Evolutionary conservation across 2,888 invertebrate genomes (phyloP), one percentile per base, ranked within the genome.

Genomic region (Tupiocoris notatus): DNA sequence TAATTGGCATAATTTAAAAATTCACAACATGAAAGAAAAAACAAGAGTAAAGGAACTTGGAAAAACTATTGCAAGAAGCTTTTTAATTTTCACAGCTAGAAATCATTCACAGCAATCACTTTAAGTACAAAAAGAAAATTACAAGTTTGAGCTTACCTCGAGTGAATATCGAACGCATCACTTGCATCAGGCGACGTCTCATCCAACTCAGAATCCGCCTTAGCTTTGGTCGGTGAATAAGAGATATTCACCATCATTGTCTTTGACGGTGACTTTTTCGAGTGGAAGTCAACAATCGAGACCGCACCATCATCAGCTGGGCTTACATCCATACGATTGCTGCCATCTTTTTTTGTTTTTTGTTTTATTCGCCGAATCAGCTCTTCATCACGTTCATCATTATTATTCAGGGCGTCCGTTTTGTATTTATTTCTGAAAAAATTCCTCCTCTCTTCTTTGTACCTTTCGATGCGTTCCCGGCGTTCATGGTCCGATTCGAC

Each of bases 401-500:
- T 82, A 71, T 84, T 83, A 62, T 82, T 81, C 78, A 84, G 83
- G 78, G 83, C 83, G 77, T 84, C 84, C 6, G 92, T 91, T 79
- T 92, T 91, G 83, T 94, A 94, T 83, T 94, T 94, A 82, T 95
- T 94, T 63, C 94, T 88, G 16, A 95, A 84, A 81, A 93, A 92
- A 80, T 90, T 91, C 68, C 95, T 86, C n/a, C 95, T 86, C 82
- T 95, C 95, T 82, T 95, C 94, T 85, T 95, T 95, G 83, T 95
- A 95, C 83, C 80, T 80, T 24, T 82, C 82, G 56, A 82, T 82
- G 21, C 81, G 78, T 70, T 81, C 81, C 64, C 81, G 75, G 16
- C 81, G 65, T 20, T 80, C 80, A 6, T 77, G 74, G 23, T 80
- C 81, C 12, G 80, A 80, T 58, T 81, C 80, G 9, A 54, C 22